Base-by-base conservation (phyloP, 1,140 invertebrate genomes). In the Drosophila pandora region DNA sequence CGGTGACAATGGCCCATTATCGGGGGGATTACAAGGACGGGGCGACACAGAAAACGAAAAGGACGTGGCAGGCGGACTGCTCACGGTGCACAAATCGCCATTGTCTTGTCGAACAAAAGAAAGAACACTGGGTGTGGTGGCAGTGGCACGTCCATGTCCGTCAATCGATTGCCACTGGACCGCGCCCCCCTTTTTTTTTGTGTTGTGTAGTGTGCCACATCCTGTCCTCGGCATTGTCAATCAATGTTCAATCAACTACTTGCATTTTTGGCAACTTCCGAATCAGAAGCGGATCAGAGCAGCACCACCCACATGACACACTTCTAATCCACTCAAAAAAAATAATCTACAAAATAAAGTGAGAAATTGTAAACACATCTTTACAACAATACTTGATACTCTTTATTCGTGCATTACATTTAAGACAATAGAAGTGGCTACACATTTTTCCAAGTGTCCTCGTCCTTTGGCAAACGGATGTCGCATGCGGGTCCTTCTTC, bases 181-280 rank as follows among this genome's bases (percentile, higher is more conserved):
- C 47, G 28, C 54, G 25, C 60, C 55, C 50, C 39, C 52, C 21
- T 45, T 37, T 45, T 43, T 37, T 10, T 10, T 9, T 17, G 17
- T 17, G 17, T 8, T 34, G 32, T 34, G 32, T 34, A 23, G 49
- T 21, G 9, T 13, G 43, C 22, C 43, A 23, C 41, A 59, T 62
- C 57, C 63, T 59, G 56, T 58, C n/a, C 55, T 30, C 13, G 55
- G 32, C 70, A 87, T 75, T 87, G 74, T 87, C 82, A 87, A 85
- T 85, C 81, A 85, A 68, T 70, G 82, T 74, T 85, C 74, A 85
- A 85, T 85, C 82, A 88, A 87, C 77, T 60, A 77, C 61, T 47
- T 80, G 72, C 60, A 57, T 82, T 85, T 87, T 72, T 57, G 82
- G 83, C 74, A 87, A 87, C 82, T 88, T 87, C 82, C 82, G 80